phyloP scores from a whole-genome alignment of 2,888 invertebrate genomes.

The Bombyx huttoni region DNA sequence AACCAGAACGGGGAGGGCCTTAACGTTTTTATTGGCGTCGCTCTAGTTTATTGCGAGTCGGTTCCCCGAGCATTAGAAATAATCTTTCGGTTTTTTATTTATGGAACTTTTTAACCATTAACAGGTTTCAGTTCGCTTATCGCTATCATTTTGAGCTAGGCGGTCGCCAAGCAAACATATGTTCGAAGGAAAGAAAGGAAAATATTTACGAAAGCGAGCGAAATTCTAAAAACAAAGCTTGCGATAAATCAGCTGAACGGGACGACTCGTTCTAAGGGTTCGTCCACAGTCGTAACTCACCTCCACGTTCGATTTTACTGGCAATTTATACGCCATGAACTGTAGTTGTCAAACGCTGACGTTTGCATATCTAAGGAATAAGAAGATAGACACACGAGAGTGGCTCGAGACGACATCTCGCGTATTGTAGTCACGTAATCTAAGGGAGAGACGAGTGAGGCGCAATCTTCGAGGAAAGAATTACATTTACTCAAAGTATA shows the following conservation, averaged over 20 bases:
- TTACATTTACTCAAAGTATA: conserved; percentile 64
- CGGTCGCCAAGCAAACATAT: not conserved
- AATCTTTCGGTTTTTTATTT: conserved; percentile 31
- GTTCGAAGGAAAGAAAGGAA: conserved; percentile 18
- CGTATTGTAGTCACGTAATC: conserved; percentile 62
- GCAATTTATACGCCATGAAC: conserved; percentile 64
- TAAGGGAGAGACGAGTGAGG: conserved; percentile 43
- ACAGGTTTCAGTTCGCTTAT: not conserved
- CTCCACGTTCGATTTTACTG: conserved; percentile 53
- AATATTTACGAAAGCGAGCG: conserved; percentile 29
- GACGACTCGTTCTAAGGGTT: conserved; percentile 43
- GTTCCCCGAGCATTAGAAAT: conserved; percentile 55
- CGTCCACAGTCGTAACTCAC: conserved; percentile 59
- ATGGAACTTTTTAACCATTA: not conserved
- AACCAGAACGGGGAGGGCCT: conserved; percentile 50
- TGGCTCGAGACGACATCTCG: conserved; percentile 44
- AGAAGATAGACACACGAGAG: conserved; percentile 54
- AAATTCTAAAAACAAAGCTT: conserved; percentile 43
- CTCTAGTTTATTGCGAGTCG: conserved; percentile 60
- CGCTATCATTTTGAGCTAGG: not conserved
- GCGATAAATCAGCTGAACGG: conserved; percentile 46
- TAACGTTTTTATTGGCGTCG: conserved; percentile 66
- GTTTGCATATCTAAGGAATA: conserved; percentile 58
- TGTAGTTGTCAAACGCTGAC: conserved; percentile 69
- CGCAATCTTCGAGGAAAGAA: conserved; percentile 65